phyloP scores from a whole-genome alignment of 2,888 invertebrate species.

The Dromius quadrimaculatus region DNA sequence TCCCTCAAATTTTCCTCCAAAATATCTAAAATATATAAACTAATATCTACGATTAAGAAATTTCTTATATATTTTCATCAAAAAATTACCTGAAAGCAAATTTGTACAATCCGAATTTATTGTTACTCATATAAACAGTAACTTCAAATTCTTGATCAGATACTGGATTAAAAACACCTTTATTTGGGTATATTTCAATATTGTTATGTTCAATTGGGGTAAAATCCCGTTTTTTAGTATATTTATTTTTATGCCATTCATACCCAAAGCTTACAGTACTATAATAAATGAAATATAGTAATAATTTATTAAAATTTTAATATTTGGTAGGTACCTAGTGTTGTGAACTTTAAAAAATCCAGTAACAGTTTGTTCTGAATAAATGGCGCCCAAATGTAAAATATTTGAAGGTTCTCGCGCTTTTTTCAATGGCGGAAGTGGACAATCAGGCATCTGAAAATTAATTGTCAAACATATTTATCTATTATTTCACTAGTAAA shows the following conservation, averaged over 20 bases:
- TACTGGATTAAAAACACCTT: not conserved
- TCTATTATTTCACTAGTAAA: not conserved
- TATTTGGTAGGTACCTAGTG: not conserved
- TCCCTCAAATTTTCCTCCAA: constrained; percentile 19
- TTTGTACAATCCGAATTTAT: constrained; percentile 9
- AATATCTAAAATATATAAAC: constrained; percentile 29
- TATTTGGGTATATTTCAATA: constrained; percentile 1
- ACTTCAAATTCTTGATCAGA: not conserved
- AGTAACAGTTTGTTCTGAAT: not conserved
- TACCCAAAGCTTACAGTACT: not conserved
- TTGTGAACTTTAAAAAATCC: constrained; percentile 5
- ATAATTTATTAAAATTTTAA: not conserved
- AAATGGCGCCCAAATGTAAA: constrained; percentile 20
- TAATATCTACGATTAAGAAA: not conserved
- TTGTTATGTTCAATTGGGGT: not conserved
- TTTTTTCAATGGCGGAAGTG: not conserved
- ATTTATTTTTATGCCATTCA: constrained; percentile 12
- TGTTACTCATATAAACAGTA: not conserved
- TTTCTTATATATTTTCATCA: not conserved
- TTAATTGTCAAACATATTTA: not conserved
- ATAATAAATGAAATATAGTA: not conserved
- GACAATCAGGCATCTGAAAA: constrained; percentile 26
- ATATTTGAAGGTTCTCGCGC: not conserved
- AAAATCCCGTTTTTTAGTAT: constrained; percentile 3
- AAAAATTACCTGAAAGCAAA: constrained; percentile 3